Evolutionary conservation across 2,888 invertebrate genomes (phyloP).

Genomic region (Rotaria magnacalcarata): DNA sequence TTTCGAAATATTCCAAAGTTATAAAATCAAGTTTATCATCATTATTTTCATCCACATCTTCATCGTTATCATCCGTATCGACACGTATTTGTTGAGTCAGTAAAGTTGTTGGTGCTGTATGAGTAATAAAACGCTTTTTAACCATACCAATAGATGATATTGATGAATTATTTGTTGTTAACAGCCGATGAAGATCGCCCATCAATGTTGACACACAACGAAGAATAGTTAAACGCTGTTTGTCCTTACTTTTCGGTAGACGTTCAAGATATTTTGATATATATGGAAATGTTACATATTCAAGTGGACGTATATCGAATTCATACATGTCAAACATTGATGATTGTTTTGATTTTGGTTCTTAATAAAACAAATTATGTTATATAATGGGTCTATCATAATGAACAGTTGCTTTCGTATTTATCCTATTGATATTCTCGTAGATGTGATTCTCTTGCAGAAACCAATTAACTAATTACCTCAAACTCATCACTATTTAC

Average conservation of each 20-base stretch:
- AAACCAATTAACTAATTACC: too few species aligned
- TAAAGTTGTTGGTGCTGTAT: slow-evolving; percentile 11
- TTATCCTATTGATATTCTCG: too few species aligned
- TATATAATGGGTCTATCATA: background rate
- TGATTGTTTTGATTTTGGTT: background rate
- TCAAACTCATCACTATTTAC: too few species aligned
- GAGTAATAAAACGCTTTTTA: background rate
- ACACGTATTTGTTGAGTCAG: slow-evolving; percentile 17
- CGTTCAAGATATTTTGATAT: slow-evolving; percentile 19
- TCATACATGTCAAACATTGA: background rate
- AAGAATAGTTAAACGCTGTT: background rate
- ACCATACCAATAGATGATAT: background rate
- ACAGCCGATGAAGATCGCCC: slow-evolving; percentile 12
- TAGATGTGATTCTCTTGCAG: too few species aligned
- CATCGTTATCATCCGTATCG: background rate
- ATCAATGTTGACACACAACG: slow-evolving; percentile 12
- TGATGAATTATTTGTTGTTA: background rate
- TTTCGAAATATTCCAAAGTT: background rate
- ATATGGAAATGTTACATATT: background rate
- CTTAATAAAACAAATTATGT: background rate
- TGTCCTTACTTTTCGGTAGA: background rate
- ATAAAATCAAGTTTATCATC: slow-evolving; percentile 11
- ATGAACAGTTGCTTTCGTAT: background rate
- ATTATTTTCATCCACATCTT: background rate
- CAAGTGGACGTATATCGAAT: slow-evolving; percentile 13